Evolutionary conservation across 2,888 invertebrate genomes (phyloP).

Genomic region (Eupithecia dodoneata): DNA sequence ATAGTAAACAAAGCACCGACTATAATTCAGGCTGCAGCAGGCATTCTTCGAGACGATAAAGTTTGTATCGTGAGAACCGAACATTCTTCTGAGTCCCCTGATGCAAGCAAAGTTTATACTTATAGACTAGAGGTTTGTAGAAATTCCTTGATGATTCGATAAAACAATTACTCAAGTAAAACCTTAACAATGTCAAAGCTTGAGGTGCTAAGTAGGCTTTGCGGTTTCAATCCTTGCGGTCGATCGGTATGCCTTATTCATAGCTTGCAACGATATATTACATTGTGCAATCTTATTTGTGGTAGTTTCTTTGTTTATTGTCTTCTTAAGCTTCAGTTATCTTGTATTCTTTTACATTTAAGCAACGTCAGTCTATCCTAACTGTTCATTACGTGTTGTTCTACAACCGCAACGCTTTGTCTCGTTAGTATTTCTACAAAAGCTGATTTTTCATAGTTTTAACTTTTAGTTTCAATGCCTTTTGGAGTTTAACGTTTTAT

Average conservation of each 20-base stretch:
- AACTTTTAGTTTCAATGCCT: not conserved
- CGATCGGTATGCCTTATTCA: constrained; percentile 17
- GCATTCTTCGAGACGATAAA: constrained; percentile 7
- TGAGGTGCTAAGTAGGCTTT: constrained; percentile 8
- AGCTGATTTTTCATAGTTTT: not conserved
- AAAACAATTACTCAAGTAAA: not conserved
- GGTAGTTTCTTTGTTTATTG: not conserved
- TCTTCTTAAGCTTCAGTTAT: not conserved
- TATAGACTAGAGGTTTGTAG: not conserved
- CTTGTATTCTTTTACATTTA: not conserved
- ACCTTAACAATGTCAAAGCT: not conserved
- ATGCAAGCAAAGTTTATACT: not conserved
- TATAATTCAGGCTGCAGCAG: not conserved
- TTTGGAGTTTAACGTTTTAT: not conserved
- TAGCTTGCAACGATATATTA: constrained; percentile 6
- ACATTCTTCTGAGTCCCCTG: not conserved
- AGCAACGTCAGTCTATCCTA: not conserved
- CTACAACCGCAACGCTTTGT: not conserved
- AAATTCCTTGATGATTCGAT: not conserved
- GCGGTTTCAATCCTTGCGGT: constrained; percentile 26
- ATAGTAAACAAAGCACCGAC: not conserved
- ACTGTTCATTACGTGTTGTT: not conserved
- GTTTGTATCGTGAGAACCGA: constrained; percentile 16
- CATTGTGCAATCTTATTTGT: not conserved
- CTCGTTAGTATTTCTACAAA: not conserved